These are phyloP conservation scores for Athalia circularis DNA, from an alignment of 2,888 invertebrate species.

Conservation along the genomic window DNA sequence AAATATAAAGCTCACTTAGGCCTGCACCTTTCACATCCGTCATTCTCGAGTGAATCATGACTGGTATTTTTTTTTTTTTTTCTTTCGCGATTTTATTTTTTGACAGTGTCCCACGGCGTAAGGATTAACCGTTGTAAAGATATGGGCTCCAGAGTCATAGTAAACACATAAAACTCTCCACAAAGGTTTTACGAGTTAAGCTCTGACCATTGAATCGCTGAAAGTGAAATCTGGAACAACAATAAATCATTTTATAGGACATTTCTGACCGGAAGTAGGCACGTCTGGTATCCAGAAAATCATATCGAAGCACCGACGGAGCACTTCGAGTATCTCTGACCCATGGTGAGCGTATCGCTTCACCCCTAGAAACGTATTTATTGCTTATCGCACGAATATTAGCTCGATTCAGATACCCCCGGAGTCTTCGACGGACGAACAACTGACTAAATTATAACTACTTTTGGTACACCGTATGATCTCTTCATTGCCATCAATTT, in stretches of 20 bases:
- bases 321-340: too few species aligned
- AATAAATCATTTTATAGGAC: constrained; percentile 15
- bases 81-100: background rate
- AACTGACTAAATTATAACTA: too few species aligned
- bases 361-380: background rate
- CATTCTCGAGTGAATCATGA: background rate
- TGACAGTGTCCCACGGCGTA: background rate
- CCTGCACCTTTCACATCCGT: too few species aligned
- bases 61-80: background rate
- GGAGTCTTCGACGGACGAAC: too few species aligned
- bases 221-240: constrained; percentile 36
- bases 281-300: constrained; percentile 20
- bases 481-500: too few species aligned
- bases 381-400: background rate
- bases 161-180: constrained; percentile 4
- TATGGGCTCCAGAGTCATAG: constrained; percentile 31
- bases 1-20: too few species aligned
- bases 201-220: constrained; percentile 28
- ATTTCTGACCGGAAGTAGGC: constrained; percentile 35
- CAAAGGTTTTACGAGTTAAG: constrained; percentile 23
- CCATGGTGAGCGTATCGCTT: background rate
- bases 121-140: constrained; percentile 24
- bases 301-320: background rate
- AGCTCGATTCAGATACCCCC: too few species aligned
- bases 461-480: too few species aligned